phyloP scores from a whole-genome alignment of 1,140 invertebrate species.

The Tyrophagus putrescentiae region DNA sequence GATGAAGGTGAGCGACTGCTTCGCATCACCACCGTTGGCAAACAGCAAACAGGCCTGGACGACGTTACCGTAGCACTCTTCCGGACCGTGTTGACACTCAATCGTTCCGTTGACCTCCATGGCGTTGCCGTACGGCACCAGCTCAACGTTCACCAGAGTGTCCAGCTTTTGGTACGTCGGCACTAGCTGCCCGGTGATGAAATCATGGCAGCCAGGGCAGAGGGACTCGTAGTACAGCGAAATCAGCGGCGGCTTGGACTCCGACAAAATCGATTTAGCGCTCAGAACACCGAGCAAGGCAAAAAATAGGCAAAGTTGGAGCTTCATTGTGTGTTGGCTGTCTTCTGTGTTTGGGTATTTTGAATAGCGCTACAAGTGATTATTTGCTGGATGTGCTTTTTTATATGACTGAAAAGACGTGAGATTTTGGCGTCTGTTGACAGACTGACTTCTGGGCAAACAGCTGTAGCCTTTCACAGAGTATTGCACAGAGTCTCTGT shows the following conservation, averaged over 20 bases:
- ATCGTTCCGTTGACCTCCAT: not conserved
- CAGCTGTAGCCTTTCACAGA: no score
- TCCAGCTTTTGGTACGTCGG: not conserved
- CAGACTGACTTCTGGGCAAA: no score
- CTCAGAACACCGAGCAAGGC: no score
- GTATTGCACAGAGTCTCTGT: no score
- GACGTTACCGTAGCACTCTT: constrained; percentile 26
- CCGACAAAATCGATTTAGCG: no score
- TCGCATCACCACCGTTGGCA: not conserved
- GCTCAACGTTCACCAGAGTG: not conserved
- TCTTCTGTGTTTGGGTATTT: no score
- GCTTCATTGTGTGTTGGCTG: no score
- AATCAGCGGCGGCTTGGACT: not conserved
- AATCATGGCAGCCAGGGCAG: not conserved
- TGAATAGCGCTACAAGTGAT: no score
- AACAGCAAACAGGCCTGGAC: constrained; percentile 26
- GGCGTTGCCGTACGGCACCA: constrained; percentile 2
- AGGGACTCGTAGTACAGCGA: constrained; percentile 8
- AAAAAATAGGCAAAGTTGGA: no score
- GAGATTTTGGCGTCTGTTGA: no score
- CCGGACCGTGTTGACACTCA: constrained; percentile 25
- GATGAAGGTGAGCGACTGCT: not conserved
- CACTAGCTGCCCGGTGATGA: not conserved
- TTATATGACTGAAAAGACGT: no score
- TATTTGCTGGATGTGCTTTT: no score